Percentiles rank a stretch among this genome's conserved stretches.
Conservation (phyloP, 2,888 invertebrate genomes). For the Folsomia manolachei region DNA sequence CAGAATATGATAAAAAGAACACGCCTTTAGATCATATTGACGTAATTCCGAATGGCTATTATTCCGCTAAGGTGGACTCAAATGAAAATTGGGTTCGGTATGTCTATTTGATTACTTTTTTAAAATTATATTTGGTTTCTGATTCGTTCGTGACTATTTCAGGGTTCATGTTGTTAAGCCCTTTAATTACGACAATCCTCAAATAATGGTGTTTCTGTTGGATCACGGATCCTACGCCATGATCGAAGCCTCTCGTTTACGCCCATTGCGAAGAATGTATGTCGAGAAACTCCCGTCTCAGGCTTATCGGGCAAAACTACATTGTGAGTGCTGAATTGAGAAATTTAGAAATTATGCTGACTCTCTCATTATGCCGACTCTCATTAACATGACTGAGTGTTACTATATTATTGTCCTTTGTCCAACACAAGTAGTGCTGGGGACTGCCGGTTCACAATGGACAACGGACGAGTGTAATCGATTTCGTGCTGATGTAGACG, state of each 20-base stretch:
- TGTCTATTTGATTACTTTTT: too few species aligned
- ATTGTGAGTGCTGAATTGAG: conserved; percentile 29
- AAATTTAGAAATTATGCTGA: too few species aligned
- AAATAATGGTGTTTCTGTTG: conserved; percentile 42
- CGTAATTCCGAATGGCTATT: conserved; percentile 30
- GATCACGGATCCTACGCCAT: conserved; percentile 44
- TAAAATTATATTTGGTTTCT: neutral
- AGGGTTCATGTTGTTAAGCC: conserved; percentile 45
- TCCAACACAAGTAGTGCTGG: conserved; percentile 25
- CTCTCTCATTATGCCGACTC: too few species aligned
- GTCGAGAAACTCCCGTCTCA: conserved; percentile 40
- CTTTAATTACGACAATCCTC: conserved; percentile 37
- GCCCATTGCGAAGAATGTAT: conserved; percentile 39
- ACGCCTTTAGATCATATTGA: conserved; percentile 31
- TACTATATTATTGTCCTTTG: neutral
- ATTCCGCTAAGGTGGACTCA: conserved; percentile 32
- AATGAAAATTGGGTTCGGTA: conserved; percentile 35
- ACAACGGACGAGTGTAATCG: conserved; percentile 42
- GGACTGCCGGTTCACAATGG: conserved; percentile 32
- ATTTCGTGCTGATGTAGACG: conserved; percentile 44
- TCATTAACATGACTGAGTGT: too few species aligned
- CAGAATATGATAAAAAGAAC: conserved; percentile 33
- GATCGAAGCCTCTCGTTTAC: conserved; percentile 36
- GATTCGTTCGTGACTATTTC: neutral
- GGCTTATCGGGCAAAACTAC: conserved; percentile 41